Conservation (phyloP, 2,797 vertebrate genomes). For the Myiotriccus ornatus region DNA sequence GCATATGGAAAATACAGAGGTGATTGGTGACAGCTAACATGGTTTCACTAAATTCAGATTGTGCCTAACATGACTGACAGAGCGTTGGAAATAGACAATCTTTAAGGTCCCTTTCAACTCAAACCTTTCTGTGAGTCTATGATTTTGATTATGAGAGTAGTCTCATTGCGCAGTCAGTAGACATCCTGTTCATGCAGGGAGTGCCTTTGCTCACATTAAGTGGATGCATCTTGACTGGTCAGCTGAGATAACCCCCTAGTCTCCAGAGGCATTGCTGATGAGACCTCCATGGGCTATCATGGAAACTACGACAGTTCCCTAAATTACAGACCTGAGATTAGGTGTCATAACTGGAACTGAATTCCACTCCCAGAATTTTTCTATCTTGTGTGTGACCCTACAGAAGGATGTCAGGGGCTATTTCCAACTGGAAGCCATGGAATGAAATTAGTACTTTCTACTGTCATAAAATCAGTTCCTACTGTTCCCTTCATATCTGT, state of each 20-base stretch:
- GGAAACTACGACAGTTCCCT: neutral
- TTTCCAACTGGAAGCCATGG: neutral
- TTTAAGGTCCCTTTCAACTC: neutral
- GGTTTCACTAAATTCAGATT: neutral
- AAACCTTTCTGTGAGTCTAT: neutral
- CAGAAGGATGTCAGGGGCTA: neutral
- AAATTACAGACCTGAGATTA: neutral
- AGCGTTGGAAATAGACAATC: neutral
- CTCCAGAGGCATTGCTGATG: neutral
- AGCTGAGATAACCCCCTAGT: neutral
- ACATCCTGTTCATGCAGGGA: neutral
- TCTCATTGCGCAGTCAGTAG: neutral
- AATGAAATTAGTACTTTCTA: neutral
- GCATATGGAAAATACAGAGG: neutral
- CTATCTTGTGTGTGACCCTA: neutral
- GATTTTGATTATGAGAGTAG: neutral
- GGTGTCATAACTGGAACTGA: neutral
- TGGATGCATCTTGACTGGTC: neutral
- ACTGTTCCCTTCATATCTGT: neutral
- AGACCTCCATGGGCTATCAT: neutral
- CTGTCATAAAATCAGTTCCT: neutral
- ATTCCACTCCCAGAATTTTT: neutral
- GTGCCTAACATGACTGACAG: neutral
- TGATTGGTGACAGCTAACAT: neutral
- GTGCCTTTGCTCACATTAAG: neutral